A percentile compares a stretch with the other conserved stretches of the same genome.
Conservation (phyloP, 2,113 vertebrate genomes). For the Hypomesus transpacificus region DNA sequence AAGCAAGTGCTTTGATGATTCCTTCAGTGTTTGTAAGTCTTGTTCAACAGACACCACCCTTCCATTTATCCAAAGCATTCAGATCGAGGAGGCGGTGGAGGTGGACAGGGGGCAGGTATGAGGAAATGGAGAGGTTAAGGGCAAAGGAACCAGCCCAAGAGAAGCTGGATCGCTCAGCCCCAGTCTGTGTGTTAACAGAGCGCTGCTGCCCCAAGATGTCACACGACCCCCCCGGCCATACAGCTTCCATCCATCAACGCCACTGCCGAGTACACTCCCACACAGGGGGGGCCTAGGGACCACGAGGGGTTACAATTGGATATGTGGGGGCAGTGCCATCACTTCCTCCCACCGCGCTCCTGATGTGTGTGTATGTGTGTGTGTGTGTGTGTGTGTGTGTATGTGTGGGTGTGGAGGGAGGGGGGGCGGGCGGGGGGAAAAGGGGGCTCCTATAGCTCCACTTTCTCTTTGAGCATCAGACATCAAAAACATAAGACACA, state of each 20-base stretch:
- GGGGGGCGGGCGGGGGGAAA: no score
- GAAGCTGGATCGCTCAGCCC: constrained; percentile 21
- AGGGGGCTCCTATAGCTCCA: not conserved
- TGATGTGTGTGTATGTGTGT: not conserved
- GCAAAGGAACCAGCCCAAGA: not conserved
- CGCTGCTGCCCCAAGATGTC: constrained; percentile 27
- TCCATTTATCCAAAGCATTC: no score
- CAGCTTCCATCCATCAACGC: constrained; percentile 26
- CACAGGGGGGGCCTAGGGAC: not conserved
- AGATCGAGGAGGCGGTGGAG: constrained; percentile 13
- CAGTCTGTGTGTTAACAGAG: constrained; percentile 30
- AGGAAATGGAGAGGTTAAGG: constrained; percentile 42
- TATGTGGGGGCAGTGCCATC: not conserved
- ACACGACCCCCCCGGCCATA: constrained; percentile 25
- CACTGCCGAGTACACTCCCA: not conserved
- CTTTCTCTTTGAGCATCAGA: not conserved
- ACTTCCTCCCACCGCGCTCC: not conserved
- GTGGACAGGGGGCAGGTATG: constrained; percentile 13
- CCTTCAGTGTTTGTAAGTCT: not conserved
- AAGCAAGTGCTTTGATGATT: constrained; percentile 6
- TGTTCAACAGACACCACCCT: no score
- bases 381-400: not conserved
- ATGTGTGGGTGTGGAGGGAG: no score
- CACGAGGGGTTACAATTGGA: not conserved
- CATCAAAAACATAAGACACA: not conserved